These are phyloP conservation scores for Philopotamus ludificatus DNA, from an alignment of 1,140 invertebrate species.

Conservation along the genomic window DNA sequence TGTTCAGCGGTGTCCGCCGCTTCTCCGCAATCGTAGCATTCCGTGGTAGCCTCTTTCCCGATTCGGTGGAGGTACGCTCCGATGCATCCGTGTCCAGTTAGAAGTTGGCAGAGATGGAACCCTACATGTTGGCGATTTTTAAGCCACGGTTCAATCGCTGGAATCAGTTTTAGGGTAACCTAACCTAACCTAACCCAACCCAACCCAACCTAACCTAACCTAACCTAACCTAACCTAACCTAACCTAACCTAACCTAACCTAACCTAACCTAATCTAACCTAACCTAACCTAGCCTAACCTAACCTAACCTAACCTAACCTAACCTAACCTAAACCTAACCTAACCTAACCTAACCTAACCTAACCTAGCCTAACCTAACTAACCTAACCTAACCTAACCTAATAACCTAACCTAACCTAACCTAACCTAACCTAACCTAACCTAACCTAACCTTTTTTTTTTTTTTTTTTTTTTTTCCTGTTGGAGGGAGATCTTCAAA, in stretches of 20 bases:
- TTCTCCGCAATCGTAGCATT: too few species aligned
- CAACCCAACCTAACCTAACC: conserved; percentile 42
- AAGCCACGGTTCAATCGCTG: too few species aligned
- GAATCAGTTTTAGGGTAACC: conserved; percentile 23
- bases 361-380: conserved; percentile 1
- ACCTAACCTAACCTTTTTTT: conserved; percentile 19
- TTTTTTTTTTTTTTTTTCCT: too few species aligned
- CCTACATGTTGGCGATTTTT: too few species aligned
- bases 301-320: conserved; percentile 42
- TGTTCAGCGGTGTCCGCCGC: too few species aligned
- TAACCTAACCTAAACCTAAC: conserved; percentile 42
- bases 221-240: conserved; percentile 36
- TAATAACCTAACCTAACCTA: conserved; percentile 9
- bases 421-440: conserved; percentile 19
- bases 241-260: conserved; percentile 37
- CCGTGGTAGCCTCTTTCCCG: too few species aligned
- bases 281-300: conserved; percentile 41
- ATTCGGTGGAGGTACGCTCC: too few species aligned
- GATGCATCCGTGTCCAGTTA: too few species aligned
- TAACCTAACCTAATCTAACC: conserved; percentile 39
- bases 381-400: conserved; percentile 19
- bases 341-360: conserved; percentile 44
- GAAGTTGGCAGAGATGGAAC: too few species aligned
- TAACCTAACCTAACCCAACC: conserved; percentile 43
- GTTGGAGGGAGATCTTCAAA: too few species aligned